Percentiles rank a stretch among this genome's conserved stretches.
Conservation (phyloP, 2,888 invertebrate species). For the Strigamia maritima region DNA sequence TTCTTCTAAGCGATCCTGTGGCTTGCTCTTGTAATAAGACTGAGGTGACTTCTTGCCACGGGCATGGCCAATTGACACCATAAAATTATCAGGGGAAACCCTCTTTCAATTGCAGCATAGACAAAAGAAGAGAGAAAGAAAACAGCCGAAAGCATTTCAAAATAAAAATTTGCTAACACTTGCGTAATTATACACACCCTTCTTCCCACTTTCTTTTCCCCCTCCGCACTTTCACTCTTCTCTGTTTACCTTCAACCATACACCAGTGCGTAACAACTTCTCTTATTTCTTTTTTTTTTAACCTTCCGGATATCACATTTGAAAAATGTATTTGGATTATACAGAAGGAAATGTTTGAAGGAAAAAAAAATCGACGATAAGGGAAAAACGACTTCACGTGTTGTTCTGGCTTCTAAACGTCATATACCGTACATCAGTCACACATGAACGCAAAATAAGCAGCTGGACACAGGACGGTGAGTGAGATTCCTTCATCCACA, state of each 20-base stretch:
- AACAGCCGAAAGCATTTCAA: slow-evolving; percentile 21
- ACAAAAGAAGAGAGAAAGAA: slow-evolving; percentile 28
- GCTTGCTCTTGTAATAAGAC: slow-evolving; percentile 15
- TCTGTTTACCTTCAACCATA: slow-evolving; percentile 12
- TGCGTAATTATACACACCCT: slow-evolving; percentile 23
- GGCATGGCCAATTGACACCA: slow-evolving; percentile 38
- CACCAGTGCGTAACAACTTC: not conserved
- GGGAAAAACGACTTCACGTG: not conserved
- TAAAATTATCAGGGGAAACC: slow-evolving; percentile 38
- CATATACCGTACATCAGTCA: slow-evolving; percentile 1
- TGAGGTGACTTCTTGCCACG: slow-evolving; percentile 34
- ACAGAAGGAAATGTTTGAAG: not conserved
- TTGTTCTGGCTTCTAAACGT: not conserved
- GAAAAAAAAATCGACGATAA: not conserved
- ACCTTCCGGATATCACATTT: not conserved
- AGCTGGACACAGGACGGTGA: slow-evolving; percentile 15
- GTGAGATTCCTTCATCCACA: slow-evolving; percentile 22
- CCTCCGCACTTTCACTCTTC: slow-evolving; percentile 1
- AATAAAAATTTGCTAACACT: slow-evolving; percentile 26
- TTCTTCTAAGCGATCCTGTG: slow-evolving; percentile 26
- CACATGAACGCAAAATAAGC: slow-evolving; percentile 15
- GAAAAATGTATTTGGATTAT: not conserved
- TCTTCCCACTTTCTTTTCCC: not conserved
- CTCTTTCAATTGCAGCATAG: slow-evolving; percentile 33
- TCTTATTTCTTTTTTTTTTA: not conserved